These are phyloP conservation scores for Leptinotarsa tumamoca DNA, from an alignment of 2,888 invertebrate genomes.

Conservation along the genomic window DNA sequence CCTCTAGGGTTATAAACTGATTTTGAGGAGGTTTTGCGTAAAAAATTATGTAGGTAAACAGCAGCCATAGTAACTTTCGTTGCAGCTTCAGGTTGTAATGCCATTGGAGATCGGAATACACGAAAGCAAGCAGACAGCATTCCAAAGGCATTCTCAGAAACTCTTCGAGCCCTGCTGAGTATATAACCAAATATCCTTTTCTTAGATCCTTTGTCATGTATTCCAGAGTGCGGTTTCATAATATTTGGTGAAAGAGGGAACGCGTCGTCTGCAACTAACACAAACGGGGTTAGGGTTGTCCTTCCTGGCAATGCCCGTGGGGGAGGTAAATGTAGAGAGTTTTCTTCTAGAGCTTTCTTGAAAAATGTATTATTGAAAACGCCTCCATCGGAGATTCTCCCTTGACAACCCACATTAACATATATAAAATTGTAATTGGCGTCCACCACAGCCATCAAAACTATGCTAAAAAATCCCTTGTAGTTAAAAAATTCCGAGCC, in stretches of 20 bases:
- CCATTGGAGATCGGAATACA: conserved; percentile 1
- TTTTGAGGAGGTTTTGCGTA: conserved; percentile 1
- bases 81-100: conserved; percentile 12
- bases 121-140: background rate
- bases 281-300: too few species aligned
- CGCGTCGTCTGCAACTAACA: too few species aligned
- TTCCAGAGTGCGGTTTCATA: too few species aligned
- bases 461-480: background rate
- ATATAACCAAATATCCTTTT: too few species aligned
- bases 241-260: too few species aligned
- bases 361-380: background rate
- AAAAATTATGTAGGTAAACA: conserved; percentile 5
- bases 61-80: conserved; percentile 9
- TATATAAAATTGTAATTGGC: too few species aligned
- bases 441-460: conserved; percentile 13
- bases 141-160: too few species aligned
- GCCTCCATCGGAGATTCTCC: background rate
- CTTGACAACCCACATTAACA: too few species aligned
- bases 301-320: too few species aligned
- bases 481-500: background rate
- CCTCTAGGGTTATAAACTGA: conserved; percentile 23
- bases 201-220: too few species aligned
- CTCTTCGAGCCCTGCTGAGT: too few species aligned
- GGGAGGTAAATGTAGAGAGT: conserved; percentile 18
- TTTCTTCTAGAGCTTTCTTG: background rate